A percentile compares a stretch with the other conserved stretches of the same genome.
Evolutionary conservation across 2,888 invertebrate species (phyloP).

Genomic region (Pyrrhosoma nymphula): DNA sequence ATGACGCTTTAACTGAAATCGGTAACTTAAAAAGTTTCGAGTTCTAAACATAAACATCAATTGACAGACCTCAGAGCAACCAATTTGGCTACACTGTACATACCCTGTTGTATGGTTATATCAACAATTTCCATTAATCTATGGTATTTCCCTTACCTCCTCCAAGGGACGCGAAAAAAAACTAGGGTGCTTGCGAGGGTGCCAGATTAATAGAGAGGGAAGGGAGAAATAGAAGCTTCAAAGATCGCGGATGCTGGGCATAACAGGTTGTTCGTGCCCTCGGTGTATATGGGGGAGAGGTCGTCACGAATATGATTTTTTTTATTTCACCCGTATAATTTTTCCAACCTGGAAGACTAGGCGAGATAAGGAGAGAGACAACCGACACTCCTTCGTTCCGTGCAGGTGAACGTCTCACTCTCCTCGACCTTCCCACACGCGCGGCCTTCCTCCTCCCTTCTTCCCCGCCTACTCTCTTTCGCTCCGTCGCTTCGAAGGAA

Average conservation of each 20-base stretch:
- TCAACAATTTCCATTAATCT: no score
- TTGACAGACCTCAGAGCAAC: no score
- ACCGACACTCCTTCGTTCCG: not conserved
- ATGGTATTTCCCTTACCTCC: not conserved
- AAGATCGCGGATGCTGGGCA: not conserved
- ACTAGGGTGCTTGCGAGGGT: not conserved
- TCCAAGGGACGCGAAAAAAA: not conserved
- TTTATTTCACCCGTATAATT: not conserved
- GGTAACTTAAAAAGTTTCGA: no score
- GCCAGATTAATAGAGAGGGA: no score
- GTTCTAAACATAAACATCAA: no score
- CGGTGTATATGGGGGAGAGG: not conserved
- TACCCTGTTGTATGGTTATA: no score
- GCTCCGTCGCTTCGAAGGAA: not conserved
- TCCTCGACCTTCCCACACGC: not conserved
- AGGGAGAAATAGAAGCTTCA: no score
- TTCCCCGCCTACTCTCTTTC: not conserved
- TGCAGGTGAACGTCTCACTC: not conserved
- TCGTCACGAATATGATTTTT: no score
- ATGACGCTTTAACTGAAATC: no score
- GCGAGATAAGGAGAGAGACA: not conserved
- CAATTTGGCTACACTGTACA: no score
- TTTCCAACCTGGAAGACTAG: not conserved
- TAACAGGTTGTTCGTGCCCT: not conserved
- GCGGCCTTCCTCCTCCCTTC: not conserved